phyloP scores from a whole-genome alignment of 2,888 invertebrate species.

The Abrostola triplasia region DNA sequence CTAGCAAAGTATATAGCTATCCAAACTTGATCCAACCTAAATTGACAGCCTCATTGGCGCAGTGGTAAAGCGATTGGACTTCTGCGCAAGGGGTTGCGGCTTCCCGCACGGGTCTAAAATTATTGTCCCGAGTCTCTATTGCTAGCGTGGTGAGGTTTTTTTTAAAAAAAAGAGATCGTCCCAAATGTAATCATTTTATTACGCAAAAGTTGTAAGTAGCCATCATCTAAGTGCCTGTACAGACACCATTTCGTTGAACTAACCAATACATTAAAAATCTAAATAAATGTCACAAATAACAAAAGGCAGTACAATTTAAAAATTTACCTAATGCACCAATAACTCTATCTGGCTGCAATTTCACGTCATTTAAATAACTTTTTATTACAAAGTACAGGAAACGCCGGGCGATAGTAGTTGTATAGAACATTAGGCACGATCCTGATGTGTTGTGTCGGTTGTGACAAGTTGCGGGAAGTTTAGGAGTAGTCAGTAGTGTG shows the following conservation, averaged over 20 bases:
- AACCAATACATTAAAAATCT: background rate
- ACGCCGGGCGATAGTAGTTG: constrained; percentile 33
- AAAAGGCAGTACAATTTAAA: constrained; percentile 28
- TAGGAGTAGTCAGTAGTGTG: constrained; percentile 28
- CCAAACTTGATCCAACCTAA: too few relatives aligned
- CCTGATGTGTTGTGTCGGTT: constrained; percentile 34
- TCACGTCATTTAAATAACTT: constrained; percentile 49
- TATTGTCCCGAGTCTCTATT: too few relatives aligned
- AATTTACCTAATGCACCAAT: constrained; percentile 49
- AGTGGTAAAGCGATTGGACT: too few relatives aligned
- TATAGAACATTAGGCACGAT: constrained; percentile 57
- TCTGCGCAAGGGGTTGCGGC: too few relatives aligned
- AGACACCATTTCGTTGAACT: background rate
- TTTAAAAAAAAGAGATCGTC: too few relatives aligned
- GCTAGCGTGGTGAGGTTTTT: too few relatives aligned
- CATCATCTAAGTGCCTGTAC: too few relatives aligned
- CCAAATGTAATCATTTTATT: too few relatives aligned
- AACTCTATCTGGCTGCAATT: constrained; percentile 50
- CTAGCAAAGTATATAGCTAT: too few relatives aligned
- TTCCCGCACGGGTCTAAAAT: too few relatives aligned
- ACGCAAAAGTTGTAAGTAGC: too few relatives aligned
- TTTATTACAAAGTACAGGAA: constrained; percentile 56
- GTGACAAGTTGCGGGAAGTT: constrained; percentile 47
- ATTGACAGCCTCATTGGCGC: too few relatives aligned
- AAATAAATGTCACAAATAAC: constrained; percentile 9